A percentile compares a stretch with the other conserved stretches of the same genome.
Evolutionary conservation across 2,113 vertebrate species (phyloP).

Genomic region (Erythrolamprus reginae): DNA sequence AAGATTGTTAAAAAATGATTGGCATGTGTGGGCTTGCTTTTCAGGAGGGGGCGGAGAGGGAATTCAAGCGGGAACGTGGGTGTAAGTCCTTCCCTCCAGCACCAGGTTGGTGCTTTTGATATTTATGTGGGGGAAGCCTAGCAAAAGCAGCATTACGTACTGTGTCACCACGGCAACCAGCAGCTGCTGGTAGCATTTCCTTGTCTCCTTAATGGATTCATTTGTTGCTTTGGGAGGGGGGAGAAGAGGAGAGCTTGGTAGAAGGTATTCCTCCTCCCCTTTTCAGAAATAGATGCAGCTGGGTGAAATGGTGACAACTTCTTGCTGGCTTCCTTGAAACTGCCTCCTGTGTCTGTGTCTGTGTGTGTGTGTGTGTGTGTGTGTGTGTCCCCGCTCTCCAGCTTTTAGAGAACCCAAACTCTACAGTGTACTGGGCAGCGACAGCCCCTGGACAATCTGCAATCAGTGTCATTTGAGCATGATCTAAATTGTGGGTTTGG

Average conservation of each 20-base stretch:
- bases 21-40: background rate
- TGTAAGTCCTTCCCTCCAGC: background rate
- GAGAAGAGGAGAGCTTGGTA: background rate
- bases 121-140: conserved; percentile 23
- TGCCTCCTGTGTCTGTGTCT: background rate
- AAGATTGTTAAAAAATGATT: background rate
- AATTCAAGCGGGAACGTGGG: background rate
- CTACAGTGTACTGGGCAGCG: background rate
- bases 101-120: conserved; percentile 12
- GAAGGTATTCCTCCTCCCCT: background rate
- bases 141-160: conserved; percentile 16
- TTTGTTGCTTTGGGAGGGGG: conserved; percentile 1
- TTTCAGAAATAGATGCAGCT: conserved; percentile 9
- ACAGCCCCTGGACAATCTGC: background rate
- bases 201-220: conserved; percentile 33
- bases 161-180: conserved; percentile 39
- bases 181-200: conserved; percentile 16
- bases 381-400: background rate
- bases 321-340: background rate
- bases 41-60: background rate
- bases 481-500: background rate
- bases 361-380: too few relatives aligned
- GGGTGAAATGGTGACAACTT: background rate
- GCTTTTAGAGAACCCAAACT: background rate
- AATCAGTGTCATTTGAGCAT: background rate